These are phyloP conservation scores for Caenorhabditis doughertyi DNA, from an alignment of 2,888 invertebrate genomes.

Conservation along the genomic window DNA sequence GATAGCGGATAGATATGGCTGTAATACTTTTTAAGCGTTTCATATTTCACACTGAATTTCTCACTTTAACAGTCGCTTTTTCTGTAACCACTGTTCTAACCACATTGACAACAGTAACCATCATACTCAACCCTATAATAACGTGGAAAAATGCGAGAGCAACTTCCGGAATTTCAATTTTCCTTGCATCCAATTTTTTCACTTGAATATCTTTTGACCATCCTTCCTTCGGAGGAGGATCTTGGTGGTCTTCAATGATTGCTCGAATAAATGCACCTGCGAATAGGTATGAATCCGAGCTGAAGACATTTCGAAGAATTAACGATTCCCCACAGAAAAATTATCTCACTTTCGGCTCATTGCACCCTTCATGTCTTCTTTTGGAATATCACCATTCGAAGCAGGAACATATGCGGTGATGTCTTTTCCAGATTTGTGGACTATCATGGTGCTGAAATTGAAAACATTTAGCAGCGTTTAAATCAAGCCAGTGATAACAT, in stretches of 20 bases:
- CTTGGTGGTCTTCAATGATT: background rate
- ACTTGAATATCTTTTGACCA: background rate
- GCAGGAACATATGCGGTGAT: background rate
- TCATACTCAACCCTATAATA: conserved; percentile 28
- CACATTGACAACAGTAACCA: conserved; percentile 21
- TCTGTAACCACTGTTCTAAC: conserved; percentile 25
- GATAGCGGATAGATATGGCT: conserved; percentile 37
- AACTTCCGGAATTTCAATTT: conserved; percentile 5
- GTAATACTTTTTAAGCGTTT: background rate
- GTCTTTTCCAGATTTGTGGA: conserved; percentile 1
- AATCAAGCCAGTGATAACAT: background rate
- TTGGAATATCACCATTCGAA: background rate
- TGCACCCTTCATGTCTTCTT: background rate
- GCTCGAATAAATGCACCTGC: background rate
- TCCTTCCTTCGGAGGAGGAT: background rate
- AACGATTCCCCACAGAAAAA: too few species aligned
- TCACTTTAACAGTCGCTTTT: conserved; percentile 25
- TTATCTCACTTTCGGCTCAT: background rate
- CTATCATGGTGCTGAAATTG: conserved; percentile 10
- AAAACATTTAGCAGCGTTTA: too few species aligned
- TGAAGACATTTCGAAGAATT: too few species aligned
- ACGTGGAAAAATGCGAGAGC: background rate
- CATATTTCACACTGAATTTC: background rate
- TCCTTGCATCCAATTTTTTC: background rate
- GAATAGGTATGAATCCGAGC: background rate